Evolutionary conservation across 2,888 invertebrate species (phyloP), one percentile per base, ranked within the genome.

Genomic region (Serrognathus titanus): DNA sequence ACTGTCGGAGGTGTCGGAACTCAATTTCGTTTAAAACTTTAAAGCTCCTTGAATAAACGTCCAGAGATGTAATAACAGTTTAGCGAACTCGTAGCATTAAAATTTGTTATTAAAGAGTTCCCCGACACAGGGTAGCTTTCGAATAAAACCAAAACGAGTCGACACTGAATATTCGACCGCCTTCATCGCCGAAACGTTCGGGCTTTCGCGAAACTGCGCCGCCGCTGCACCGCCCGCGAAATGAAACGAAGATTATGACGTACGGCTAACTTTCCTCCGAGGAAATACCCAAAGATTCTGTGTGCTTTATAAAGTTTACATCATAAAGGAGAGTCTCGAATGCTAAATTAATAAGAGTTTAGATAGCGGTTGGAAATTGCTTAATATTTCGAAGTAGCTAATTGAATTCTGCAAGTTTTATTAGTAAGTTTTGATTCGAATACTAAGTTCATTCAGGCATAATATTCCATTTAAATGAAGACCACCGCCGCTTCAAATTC

Each of bases 331-430:
- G n/a, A 48, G 16, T 8, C 37, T 24, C 31, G 40, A 51, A 43
- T 45, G 45, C 36, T 51, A 51, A 51, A 51, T 51, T 51, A 51
- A 51, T 51, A 51, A 41, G 51, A 51, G n/a, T 51, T 46, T 46
- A 46, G 46, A 35, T 38, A 36, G 37, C 24, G 47, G 52, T 47
- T 13, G 46, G 46, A 47, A 46, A 52, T 52, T 52, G 52, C 52
- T 52, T 52, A 52, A 52, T 52, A 52, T 52, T 52, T 52, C 35
- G 11, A 36, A 52, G 37, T 52, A 40, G 47, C 38, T 52, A 52
- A 52, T 52, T 52, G 52, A 52, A 52, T 52, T 52, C 52, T 24
- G 31, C 36, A 47, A 52, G 45, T 52, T 38, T 52, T 52, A 52
- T 52, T 52, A 52, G 47, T 47, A 52, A 52, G 52, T 52, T 52